These are phyloP conservation scores for Perizoma affinitatum DNA, from an alignment of 2,888 invertebrate species.

Conservation along the genomic window DNA sequence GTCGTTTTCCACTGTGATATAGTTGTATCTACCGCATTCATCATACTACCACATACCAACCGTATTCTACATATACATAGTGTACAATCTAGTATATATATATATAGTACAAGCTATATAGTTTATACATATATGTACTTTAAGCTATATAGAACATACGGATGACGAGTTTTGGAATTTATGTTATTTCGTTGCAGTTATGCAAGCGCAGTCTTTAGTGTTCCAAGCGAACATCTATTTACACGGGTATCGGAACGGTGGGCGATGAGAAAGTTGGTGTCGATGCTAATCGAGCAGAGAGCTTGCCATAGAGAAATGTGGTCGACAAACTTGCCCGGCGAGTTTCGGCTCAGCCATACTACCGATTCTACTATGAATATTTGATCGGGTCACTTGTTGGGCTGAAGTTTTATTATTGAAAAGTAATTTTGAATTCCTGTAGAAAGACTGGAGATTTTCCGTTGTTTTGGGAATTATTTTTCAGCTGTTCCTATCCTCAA, in stretches of 20 bases:
- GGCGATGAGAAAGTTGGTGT: constrained; percentile 59
- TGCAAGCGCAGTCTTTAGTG: no score
- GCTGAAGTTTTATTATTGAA: constrained; percentile 9
- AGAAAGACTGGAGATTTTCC: background rate
- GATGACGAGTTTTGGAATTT: no score
- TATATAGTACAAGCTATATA: no score
- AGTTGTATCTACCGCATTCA: constrained; percentile 23
- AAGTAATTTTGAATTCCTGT: no score
- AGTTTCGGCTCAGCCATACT: constrained; percentile 35
- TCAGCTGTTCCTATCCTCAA: no score
- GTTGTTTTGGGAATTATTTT: no score
- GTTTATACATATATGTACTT: no score
- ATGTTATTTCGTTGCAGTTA: no score
- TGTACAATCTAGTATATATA: background rate
- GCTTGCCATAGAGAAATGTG: constrained; percentile 72
- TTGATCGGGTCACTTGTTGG: constrained; percentile 33
- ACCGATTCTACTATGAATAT: constrained; percentile 31
- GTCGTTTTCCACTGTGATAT: constrained; percentile 20
- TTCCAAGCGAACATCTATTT: constrained; percentile 5
- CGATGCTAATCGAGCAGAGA: constrained; percentile 64
- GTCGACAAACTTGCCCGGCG: constrained; percentile 65
- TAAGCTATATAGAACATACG: no score
- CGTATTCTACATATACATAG: background rate
- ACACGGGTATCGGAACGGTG: constrained; percentile 38
- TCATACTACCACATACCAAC: constrained; percentile 30